phyloP scores from a whole-genome alignment of 2,113 vertebrate species.

The Chinchilla lanigera region DNA sequence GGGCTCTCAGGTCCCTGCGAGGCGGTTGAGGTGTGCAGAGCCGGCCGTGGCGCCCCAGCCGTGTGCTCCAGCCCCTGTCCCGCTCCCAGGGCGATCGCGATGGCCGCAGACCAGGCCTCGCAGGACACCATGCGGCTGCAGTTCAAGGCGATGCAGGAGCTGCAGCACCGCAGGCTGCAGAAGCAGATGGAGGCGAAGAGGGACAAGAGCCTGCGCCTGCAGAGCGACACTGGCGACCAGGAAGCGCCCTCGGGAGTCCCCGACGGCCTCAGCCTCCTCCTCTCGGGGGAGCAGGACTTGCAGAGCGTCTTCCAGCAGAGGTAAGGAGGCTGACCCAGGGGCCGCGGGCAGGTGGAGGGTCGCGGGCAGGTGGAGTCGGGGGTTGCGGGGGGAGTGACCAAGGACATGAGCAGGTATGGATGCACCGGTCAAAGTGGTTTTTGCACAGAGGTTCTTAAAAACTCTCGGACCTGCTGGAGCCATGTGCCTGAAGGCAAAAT shows the following conservation, averaged over 20 bases:
- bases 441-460: background rate
- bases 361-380: too few relatives aligned
- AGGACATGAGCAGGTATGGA: background rate
- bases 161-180: conserved; percentile 89
- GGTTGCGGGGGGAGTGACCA: fast-evolving
- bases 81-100: conserved; percentile 55
- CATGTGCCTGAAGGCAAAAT: background rate
- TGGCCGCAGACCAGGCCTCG: conserved; percentile 83
- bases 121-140: conserved; percentile 89
- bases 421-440: background rate
- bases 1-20: background rate
- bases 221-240: background rate
- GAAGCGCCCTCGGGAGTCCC: conserved; percentile 53
- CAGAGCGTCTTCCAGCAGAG: conserved; percentile 80
- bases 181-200: conserved; percentile 86
- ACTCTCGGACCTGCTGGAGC: background rate
- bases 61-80: background rate
- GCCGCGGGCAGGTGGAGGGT: background rate
- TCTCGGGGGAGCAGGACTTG: conserved; percentile 55
- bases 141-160: conserved; percentile 92
- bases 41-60: background rate
- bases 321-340: conserved; percentile 77
- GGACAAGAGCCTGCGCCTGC: conserved; percentile 77
- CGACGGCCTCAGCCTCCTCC: conserved; percentile 82
- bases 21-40: background rate